phyloP scores from a whole-genome alignment of 2,797 vertebrate species.

The Spinus pinus region DNA sequence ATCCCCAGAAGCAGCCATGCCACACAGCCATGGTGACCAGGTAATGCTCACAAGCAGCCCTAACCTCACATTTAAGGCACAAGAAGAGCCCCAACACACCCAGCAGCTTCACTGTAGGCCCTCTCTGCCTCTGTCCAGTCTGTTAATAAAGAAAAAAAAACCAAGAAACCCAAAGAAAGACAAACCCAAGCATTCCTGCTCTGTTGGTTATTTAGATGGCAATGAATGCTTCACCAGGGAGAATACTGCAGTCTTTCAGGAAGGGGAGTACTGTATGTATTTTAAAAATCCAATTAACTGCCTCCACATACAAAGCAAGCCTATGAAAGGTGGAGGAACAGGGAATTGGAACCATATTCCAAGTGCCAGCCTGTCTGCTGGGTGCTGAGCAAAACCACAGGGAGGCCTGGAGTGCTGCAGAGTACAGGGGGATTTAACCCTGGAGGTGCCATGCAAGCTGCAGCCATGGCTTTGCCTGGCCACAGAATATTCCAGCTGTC shows the following conservation, averaged over 20 bases:
- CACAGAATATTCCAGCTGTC: background rate
- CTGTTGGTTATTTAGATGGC: background rate
- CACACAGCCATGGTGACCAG: background rate
- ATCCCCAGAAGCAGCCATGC: background rate
- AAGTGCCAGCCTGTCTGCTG: background rate
- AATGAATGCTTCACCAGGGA: background rate
- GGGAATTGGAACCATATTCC: background rate
- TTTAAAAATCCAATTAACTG: background rate
- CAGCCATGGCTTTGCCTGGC: background rate
- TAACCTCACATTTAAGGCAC: background rate
- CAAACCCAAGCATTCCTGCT: background rate
- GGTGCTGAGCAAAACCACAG: background rate
- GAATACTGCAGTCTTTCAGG: background rate
- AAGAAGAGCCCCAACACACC: background rate
- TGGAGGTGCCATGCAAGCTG: rapidly evolving
- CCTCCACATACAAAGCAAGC: background rate
- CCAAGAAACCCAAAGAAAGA: background rate
- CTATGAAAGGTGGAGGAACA: background rate
- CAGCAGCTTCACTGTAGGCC: background rate
- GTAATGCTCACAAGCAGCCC: background rate
- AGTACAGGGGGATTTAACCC: background rate
- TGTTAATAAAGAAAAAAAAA: background rate
- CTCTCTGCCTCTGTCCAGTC: background rate
- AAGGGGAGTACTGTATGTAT: background rate
- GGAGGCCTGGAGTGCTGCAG: background rate